Base-by-base conservation (phyloP, 2,113 vertebrate genomes). In the Epinephelus cyanopodus region DNA sequence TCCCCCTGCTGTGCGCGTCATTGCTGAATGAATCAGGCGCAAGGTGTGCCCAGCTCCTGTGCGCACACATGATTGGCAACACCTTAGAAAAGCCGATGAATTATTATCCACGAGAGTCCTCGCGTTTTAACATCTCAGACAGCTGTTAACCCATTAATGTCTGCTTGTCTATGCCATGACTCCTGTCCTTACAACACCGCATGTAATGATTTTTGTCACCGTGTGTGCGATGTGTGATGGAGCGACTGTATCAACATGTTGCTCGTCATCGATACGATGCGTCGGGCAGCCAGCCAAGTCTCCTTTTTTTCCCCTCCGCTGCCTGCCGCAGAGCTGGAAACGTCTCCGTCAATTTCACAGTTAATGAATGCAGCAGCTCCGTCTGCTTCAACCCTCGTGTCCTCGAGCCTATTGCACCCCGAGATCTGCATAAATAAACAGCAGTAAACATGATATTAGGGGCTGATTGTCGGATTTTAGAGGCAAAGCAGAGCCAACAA, bases 351-450 rank as follows among this genome's bases (percentile, higher is more conserved):
- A 75, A 27, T 89, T 85, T 91, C 84, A 90, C 78, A 85, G 87
- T 92, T 91, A 89, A 93, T 93, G 88, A 93, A 91, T 94, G 93
- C 92, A 89, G 92, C 84, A 92, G 79, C 84, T 67, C 66, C 15
- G 79, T 82, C 85, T 87, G 82, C 71, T 64, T 86, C 62, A 54
- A 65, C 70, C 83, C 53, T 60, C 56, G 53, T 62, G 54, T 71
- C 81, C 77, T 23, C 66, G 0, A 78, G 56, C 42, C 9, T 54
- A 13, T 60, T 29, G 56, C 54, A 54, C 84, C 60, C 19, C 52
- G 54, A 29, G 4, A 77, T 58, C 48, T 29, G 23, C 10, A 7
- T 0, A 12, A 48, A 27, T 19, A 21, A 54, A 65, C 50, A 2
- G 52, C 45, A 27, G 52, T 2, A 21, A 18, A 71, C 14, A 21